phyloP scores from a whole-genome alignment of 2,113 vertebrate genomes.

The Oreochromis spilurus region DNA sequence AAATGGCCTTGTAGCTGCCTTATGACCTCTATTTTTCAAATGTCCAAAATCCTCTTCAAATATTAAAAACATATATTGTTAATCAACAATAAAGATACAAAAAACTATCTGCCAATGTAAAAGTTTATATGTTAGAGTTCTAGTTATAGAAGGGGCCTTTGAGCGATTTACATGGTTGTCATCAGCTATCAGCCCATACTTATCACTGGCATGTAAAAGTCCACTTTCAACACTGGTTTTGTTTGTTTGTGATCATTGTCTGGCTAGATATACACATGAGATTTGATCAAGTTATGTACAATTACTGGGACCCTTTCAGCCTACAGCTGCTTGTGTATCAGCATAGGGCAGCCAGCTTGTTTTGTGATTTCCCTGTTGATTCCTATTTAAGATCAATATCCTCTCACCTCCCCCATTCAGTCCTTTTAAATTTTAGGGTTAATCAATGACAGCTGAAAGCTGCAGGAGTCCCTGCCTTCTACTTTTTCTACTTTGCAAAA shows the following conservation, averaged over 20 bases:
- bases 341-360: background rate
- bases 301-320: background rate
- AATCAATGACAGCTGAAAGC: constrained; percentile 21
- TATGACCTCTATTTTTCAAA: background rate
- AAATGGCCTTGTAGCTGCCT: background rate
- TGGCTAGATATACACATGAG: background rate
- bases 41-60: background rate
- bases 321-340: background rate
- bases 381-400: constrained; percentile 37
- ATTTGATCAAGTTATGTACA: background rate
- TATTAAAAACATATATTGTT: background rate
- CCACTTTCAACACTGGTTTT: background rate
- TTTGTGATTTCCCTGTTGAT: constrained; percentile 27
- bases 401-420: constrained; percentile 10
- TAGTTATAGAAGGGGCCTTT: background rate
- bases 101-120: background rate
- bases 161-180: background rate
- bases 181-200: background rate
- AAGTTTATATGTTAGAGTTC: background rate
- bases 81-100: background rate
- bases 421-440: constrained; percentile 16
- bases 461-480: background rate
- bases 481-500: constrained; percentile 36
- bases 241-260: background rate
- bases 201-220: background rate